Conservation (phyloP, 2,113 vertebrate species). For the Ovis canadensis region DNA sequence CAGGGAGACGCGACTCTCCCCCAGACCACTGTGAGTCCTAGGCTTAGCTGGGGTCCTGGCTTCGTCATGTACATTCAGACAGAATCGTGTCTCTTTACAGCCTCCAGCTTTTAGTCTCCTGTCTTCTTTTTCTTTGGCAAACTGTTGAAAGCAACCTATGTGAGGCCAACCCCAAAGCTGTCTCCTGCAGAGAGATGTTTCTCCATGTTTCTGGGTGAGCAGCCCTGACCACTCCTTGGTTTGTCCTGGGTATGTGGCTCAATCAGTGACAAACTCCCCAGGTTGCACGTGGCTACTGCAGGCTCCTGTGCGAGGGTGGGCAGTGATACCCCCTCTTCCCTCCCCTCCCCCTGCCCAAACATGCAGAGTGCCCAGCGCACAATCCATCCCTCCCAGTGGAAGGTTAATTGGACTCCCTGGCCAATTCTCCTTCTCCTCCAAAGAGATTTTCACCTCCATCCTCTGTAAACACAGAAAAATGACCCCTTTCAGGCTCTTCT, state of each 20-base stretch:
- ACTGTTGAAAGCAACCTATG: neutral
- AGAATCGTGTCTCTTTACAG: neutral
- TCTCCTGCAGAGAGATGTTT: neutral
- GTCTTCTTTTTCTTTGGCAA: neutral
- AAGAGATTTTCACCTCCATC: constrained; percentile 27
- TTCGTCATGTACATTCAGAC: neutral
- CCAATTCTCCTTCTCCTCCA: constrained; percentile 2
- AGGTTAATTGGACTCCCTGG: neutral
- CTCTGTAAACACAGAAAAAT: constrained; percentile 55
- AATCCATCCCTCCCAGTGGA: neutral
- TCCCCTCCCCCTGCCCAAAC: neutral
- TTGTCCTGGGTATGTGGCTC: too few relatives aligned
- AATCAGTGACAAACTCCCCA: too few relatives aligned
- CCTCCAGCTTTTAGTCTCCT: neutral
- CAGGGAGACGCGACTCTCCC: rapidly evolving
- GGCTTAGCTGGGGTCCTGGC: neutral
- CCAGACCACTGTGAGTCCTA: neutral
- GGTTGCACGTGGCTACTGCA: neutral
- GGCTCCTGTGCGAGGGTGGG: neutral
- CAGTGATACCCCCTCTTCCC: neutral
- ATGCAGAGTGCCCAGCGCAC: neutral
- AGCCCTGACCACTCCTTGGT: too few relatives aligned
- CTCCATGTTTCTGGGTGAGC: neutral
- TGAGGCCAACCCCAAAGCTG: neutral
- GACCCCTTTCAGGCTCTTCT: constrained; percentile 48